Conservation (phyloP, 2,113 vertebrate genomes). For the Sigmodon hispidus region DNA sequence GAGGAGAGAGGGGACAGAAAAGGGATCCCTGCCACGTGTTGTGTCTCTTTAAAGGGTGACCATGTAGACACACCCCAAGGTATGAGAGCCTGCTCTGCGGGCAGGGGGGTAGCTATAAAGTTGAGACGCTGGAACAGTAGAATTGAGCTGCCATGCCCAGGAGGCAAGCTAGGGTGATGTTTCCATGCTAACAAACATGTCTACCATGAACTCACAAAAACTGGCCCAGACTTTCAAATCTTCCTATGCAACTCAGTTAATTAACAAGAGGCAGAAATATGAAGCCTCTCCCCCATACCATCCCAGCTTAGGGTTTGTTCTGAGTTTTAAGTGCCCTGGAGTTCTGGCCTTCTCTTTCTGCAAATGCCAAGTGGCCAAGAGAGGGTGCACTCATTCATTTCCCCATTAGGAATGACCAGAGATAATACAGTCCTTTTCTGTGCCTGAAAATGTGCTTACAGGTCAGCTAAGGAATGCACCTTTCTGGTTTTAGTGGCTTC, state of each 20-base stretch:
- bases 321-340: not conserved
- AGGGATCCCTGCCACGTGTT: too few species aligned
- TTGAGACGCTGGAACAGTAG: too few species aligned
- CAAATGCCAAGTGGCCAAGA: slow-evolving; percentile 39
- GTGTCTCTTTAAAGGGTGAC: too few species aligned
- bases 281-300: not conserved
- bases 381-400: slow-evolving; percentile 22
- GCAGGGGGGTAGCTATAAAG: too few species aligned
- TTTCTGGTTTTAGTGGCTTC: slow-evolving; percentile 47
- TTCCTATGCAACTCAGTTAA: not conserved
- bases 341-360: not conserved
- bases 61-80: too few species aligned
- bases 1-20: too few species aligned
- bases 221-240: slow-evolving; percentile 2
- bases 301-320: not conserved
- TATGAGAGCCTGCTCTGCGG: too few species aligned
- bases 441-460: slow-evolving; percentile 20
- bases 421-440: not conserved
- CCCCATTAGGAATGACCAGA: slow-evolving; percentile 3
- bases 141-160: too few species aligned
- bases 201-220: slow-evolving; percentile 19
- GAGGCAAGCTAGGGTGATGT: too few species aligned
- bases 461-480: not conserved
- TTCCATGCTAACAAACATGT: too few species aligned
- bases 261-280: not conserved